phyloP scores from a whole-genome alignment of 2,888 invertebrate species.

The Seira musarum region DNA sequence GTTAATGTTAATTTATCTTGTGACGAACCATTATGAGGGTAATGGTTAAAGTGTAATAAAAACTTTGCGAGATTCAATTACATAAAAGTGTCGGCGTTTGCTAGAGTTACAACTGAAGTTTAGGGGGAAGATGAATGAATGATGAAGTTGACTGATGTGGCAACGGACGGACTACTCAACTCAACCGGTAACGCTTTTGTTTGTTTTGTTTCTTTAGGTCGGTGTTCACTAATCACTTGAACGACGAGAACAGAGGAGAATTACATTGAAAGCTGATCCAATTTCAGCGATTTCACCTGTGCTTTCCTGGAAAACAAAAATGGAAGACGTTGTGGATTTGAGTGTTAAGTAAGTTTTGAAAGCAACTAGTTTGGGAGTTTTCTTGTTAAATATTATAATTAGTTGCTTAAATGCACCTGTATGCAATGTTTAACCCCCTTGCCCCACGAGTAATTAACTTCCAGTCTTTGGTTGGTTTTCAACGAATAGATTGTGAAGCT shows the following conservation, averaged over 20 bases:
- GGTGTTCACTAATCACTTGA: constrained; percentile 17
- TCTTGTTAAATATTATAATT: too few relatives aligned
- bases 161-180: neutral
- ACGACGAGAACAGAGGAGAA: neutral
- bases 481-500: constrained; percentile 63
- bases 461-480: constrained; percentile 61
- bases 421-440: too few relatives aligned
- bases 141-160: neutral
- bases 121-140: too few relatives aligned
- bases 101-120: too few relatives aligned
- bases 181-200: neutral
- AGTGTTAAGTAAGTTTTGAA: constrained; percentile 81
- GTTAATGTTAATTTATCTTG: too few relatives aligned
- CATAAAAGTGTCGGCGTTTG: too few relatives aligned
- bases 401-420: too few relatives aligned
- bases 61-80: too few relatives aligned
- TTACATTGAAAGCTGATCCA: constrained; percentile 10
- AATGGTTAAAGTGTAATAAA: too few relatives aligned
- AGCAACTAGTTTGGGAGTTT: too few relatives aligned
- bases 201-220: constrained; percentile 2
- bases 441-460: constrained; percentile 67
- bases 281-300: constrained; percentile 17
- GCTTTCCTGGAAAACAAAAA: constrained; percentile 37
- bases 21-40: too few relatives aligned
- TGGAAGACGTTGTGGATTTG: constrained; percentile 87